Base-by-base conservation (phyloP, 2,113 vertebrate genomes). In the Siniperca knerii region DNA sequence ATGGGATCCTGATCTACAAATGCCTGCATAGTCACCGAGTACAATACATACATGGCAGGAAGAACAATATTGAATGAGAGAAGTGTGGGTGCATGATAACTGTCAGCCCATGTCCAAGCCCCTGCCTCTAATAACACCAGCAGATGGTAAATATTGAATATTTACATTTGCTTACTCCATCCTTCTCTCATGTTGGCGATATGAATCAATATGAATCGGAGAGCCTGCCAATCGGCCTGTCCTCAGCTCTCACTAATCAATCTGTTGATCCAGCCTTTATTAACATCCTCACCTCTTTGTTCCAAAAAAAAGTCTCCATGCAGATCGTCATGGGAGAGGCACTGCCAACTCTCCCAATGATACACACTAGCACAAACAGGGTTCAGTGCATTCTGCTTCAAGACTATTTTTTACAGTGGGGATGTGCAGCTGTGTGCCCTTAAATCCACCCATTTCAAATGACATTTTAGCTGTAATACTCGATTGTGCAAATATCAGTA, bases 131-230 rank as follows among this genome's bases (percentile, higher is more conserved):
- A 96, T 95, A 96, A 96, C 95, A 94, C 21, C 85, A 87, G 90
- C 83, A 82, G 71, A 95, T 91, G 83, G 95, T 95, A 95, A 96
- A 96, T 96, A 96, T 96, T 96, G 92, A 95, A 96, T 96, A 95
- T 96, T 95, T 96, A 94, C 95, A 96, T 94, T 95, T 94, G 93
- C 94, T 93, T 94, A 94, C 93, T 92, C 88, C 91, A 57, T 90
- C 89, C 91, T 93, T 89, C 82, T 75, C 91, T 92, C 58, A 15
- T 69, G 83, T 91, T 81, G 93, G 89, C 87, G 77, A 91, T 92
- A 90, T 88, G 92, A 95, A 94, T 95, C 94, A 92, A 96, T 95
- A 92, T 84, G 88, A 93, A 93, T 93, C 79, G 13, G 73, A 74
- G 60, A 87, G 58, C 77, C 81, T 72, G 73, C 61, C 48, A 8